Evolutionary conservation across 2,888 invertebrate species (phyloP), one percentile per base, ranked within the genome.

Genomic region (Pollenia griseotomentosa): DNA sequence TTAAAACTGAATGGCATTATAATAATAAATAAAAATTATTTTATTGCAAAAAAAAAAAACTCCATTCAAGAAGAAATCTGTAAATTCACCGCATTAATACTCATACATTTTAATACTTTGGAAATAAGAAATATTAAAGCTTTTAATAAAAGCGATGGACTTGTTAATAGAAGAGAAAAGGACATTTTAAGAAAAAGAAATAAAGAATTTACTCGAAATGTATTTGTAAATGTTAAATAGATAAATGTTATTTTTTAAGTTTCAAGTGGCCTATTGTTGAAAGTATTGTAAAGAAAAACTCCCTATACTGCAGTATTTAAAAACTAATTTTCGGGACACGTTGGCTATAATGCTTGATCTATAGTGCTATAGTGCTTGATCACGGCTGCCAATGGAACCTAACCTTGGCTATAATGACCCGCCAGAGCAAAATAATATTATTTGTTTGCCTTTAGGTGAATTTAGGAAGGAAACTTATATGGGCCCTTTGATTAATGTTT

Each of bases 91-190:
- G 14, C 51, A 40, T 12, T 48, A 44, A 55, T 8, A n/a, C 53
- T 40, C 14, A 33, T n/a, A 42, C 55, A 71, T 57, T 42, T 71
- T 57, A 57, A 71, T 74, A 61, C 44, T 74, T 61, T 73, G 33
- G 4, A 78, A 78, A 53, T 63, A 33, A 40, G n/a, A 51, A 12
- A 11, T 55, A 70, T 61, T 66, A 65, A 73, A 78, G 63, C 77
- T 77, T 83, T 77, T 77, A 77, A 77, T 77, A 71, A 66, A 74
- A 85, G 40, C 80, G 63, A 85, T 85, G 75, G 75, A 57, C 80
- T 85, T 61, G 85, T 80, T 66, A 80, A 80, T 65, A 71, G 44
- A 53, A 42, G 59, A 63, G 46, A 75, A 75, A 79, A 57, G 75
- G 71, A 63, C 63, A 70, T 66, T 12, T 19, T 12, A 71, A 40